Base-by-base conservation (phyloP, 2,797 vertebrate genomes). In the Otolemur crassicaudatus region DNA sequence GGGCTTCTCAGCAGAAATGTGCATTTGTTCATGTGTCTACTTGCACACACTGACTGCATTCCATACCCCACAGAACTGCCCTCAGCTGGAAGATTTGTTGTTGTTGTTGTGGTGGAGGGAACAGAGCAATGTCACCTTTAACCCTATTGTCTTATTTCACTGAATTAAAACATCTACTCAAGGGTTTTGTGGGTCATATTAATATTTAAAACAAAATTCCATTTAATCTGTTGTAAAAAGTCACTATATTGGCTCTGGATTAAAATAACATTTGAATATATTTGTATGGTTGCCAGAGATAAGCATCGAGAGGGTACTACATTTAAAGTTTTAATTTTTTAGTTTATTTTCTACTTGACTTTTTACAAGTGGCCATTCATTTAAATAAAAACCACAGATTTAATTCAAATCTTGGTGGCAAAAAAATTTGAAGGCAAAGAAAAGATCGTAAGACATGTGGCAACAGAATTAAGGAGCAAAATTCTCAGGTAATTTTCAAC, bases 141-240 rank as follows among this genome's bases (percentile, higher is more conserved):
- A 93, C 43, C 49, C 40, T 77, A 25, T 25, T 67, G 70, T 83
- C 31, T 94, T 94, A n/a, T 87, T 87, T 94, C 19, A 95, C 10
- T 61, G 60, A 73, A 72, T 90, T 53, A 70, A 95, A 96, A 82
- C 8, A 77, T 37, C 58, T n/a, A 67, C 34, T 93, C 37, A 80
- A 27, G 23, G 70, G 82, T 87, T 70, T 76, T 61, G 75, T 14
- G 49, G 49, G n/a, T 73, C 83, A 86, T 60, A 77, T 88, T 85
- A 92, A 82, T 89, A 93, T 95, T 96, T 81, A 84, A 87, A 96
- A 97, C 92, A 98, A 97, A 95, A 97, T 77, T 96, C 31, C 96
- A 40, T 77, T 94, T 72, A 90, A 83, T 90, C 19, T 65, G 31
- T 72, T 96, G 94, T 75, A 29, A 80, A 85, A 96, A 89, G 46